These are phyloP conservation scores for Drosophila parthenogenetica DNA, from an alignment of 2,888 invertebrate genomes.

Conservation along the genomic window DNA sequence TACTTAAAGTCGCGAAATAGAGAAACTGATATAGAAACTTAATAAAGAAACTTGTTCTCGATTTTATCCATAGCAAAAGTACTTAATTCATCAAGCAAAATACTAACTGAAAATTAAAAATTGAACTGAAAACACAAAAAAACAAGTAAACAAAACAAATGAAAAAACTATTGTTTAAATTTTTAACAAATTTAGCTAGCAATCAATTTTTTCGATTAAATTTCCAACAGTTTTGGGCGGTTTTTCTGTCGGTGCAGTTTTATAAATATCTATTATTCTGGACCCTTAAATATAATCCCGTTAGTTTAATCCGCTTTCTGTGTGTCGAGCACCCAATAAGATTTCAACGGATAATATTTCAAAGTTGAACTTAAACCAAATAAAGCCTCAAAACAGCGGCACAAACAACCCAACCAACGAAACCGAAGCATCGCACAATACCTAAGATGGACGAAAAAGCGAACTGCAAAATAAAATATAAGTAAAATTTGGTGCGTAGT, in stretches of 20 bases:
- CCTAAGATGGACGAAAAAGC: background rate
- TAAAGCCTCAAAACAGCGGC: conserved; percentile 48
- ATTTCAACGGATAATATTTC: conserved; percentile 46
- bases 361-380: conserved; percentile 51
- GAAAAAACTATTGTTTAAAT: background rate
- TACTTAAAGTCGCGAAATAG: no score
- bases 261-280: conserved; percentile 24
- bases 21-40: no score
- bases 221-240: background rate
- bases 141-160: background rate
- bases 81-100: no score
- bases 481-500: conserved; percentile 24
- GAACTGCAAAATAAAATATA: conserved; percentile 1
- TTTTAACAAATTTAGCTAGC: conserved; percentile 1
- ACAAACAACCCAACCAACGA: conserved; percentile 47
- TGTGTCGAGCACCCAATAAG: conserved; percentile 41
- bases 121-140: no score
- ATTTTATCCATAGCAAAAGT: no score
- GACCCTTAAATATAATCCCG: conserved; percentile 32
- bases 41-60: no score
- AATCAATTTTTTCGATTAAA: background rate
- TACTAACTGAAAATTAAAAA: no score
- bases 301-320: conserved; percentile 60
- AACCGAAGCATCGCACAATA: conserved; percentile 32
- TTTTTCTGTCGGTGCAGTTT: conserved; percentile 32